Conservation (phyloP, 2,797 vertebrate species). For the Telmatherina bonti region DNA sequence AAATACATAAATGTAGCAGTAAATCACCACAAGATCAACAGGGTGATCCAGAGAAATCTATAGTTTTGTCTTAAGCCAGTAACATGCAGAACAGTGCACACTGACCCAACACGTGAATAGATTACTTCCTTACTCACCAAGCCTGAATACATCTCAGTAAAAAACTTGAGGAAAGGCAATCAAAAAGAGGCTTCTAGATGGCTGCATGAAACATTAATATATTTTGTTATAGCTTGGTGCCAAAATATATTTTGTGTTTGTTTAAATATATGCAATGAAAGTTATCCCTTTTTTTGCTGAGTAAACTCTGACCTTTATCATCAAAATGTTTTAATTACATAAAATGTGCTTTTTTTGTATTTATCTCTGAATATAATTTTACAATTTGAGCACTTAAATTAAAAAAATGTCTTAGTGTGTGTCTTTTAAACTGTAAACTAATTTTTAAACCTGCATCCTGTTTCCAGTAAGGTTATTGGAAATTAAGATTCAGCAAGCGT, state of each 20-base stretch:
- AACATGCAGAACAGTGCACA: background rate
- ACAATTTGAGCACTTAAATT: background rate
- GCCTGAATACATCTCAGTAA: background rate
- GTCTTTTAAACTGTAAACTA: background rate
- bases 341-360: background rate
- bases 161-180: no score
- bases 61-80: background rate
- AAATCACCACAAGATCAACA: no score
- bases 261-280: background rate
- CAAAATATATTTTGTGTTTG: background rate
- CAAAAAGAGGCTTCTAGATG: no score
- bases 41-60: background rate
- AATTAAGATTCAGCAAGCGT: constrained; percentile 20
- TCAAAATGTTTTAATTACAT: background rate
- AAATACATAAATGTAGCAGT: no score
- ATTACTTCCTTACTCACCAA: background rate
- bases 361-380: background rate
- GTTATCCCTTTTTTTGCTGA: background rate
- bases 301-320: background rate
- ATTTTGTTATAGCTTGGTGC: background rate
- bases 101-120: background rate
- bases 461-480: constrained; percentile 12
- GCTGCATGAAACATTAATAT: background rate
- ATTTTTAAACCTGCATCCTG: background rate
- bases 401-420: background rate